Evolutionary conservation across 2,113 vertebrate genomes (phyloP), one percentile per base, ranked within the genome.

Genomic region (Rhabdornis inornatus): DNA sequence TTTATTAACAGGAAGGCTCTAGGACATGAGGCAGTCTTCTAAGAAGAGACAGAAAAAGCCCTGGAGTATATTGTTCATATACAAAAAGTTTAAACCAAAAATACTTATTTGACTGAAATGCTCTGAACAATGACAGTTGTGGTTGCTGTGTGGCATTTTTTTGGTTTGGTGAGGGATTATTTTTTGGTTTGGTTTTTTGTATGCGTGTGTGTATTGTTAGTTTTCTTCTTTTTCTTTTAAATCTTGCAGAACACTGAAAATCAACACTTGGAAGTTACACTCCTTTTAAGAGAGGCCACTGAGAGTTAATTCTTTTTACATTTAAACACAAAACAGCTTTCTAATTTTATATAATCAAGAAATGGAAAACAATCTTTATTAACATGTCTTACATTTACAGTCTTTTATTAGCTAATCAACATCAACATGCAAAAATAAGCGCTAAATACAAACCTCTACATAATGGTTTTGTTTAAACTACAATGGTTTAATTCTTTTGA

Each of bases 401-500:
- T 98, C 97, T 98, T 97, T 98, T 98, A 98, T 98, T 98, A 98
- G 95, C 98, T 99, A 99, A 99, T 97, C 97, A 98, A 99, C 98
- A 98, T 97, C 98, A 98, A 98, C 98, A 99, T 98, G 99, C 99
- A 99, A 98, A 98, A 98, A 98, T 97, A 98, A 98, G 98, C 97
- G 97, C 98, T 98, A 98, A 97, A 97, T 98, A 98, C 98, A 98
- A 98, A 98, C 98, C 97, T 98, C 98, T 98, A 99, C 98, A 94
- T 94, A 96, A 97, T 76, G 94, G 93, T 94, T 97, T 72, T 92
- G 94, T 95, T 97, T 95, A 78, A 97, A 97, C 97, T 98, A 98
- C 97, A 90, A 97, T 90, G 96, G 95, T 94, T 95, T 91, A 94
- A 50, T 93, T 85, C 64, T 82, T 78, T 78, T 79, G 96, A 95